These are phyloP conservation scores for Cremastobaeus sp. DNA, from an alignment of 2,888 invertebrate genomes.

Conservation along the genomic window DNA sequence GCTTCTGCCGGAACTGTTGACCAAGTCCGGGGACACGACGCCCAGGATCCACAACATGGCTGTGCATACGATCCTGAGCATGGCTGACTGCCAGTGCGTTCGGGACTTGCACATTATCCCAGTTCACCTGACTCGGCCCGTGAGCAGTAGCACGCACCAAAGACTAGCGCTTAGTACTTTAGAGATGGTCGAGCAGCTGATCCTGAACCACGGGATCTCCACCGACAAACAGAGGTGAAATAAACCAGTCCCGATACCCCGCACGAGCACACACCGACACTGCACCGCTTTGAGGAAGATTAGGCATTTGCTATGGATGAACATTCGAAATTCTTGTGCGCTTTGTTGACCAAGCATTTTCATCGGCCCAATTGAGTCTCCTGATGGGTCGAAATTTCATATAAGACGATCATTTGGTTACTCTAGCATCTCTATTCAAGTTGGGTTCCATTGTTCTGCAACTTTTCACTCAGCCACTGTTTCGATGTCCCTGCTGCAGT, in stretches of 20 bases:
- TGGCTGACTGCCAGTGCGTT: slow-evolving; percentile 90
- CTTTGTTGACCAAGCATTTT: too few relatives aligned
- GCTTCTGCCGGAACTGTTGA: slow-evolving; percentile 88
- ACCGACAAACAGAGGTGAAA: slow-evolving; percentile 89
- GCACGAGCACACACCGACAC: slow-evolving; percentile 23
- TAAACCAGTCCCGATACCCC: neutral
- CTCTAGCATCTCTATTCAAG: too few relatives aligned
- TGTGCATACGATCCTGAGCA: slow-evolving; percentile 90
- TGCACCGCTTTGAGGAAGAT: slow-evolving; percentile 53
- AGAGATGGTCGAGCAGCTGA: slow-evolving; percentile 92
- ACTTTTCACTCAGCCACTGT: too few relatives aligned
- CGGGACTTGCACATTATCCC: slow-evolving; percentile 90
- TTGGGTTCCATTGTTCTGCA: too few relatives aligned
- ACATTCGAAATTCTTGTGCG: neutral
- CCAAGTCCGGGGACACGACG: slow-evolving; percentile 92
- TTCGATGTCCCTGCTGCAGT: too few relatives aligned
- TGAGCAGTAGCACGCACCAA: slow-evolving; percentile 91
- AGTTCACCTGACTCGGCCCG: slow-evolving; percentile 88
- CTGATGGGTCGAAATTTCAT: too few relatives aligned
- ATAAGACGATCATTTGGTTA: too few relatives aligned
- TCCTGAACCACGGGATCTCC: slow-evolving; percentile 90
- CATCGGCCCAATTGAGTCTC: too few relatives aligned
- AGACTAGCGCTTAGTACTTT: slow-evolving; percentile 90
- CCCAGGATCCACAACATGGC: slow-evolving; percentile 92
- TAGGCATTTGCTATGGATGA: slow-evolving; percentile 46